Evolutionary conservation across 1,140 invertebrate genomes (phyloP), one percentile per base, ranked within the genome.

Genomic region (Drosophila nigromelanica): DNA sequence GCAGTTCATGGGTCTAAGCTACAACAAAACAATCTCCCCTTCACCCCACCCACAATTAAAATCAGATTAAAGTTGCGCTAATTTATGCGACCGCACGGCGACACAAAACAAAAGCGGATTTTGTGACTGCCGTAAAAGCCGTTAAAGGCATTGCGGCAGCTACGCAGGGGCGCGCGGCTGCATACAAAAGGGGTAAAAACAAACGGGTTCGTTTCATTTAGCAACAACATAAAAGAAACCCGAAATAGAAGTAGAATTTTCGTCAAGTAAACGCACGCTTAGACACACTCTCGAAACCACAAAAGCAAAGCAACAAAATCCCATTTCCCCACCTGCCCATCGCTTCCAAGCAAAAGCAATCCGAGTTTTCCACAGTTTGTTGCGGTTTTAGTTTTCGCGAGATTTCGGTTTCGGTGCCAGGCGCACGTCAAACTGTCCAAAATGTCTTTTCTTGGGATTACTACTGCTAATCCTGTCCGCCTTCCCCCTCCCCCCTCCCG

Each of bases 11-110:
- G 73, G 69, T 78, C 80, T 85, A 80, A 83, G 73, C 80, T 66
- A 61, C 45, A 60, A 68, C 73, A 78, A 82, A 77, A 76, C 68
- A 71, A 64, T 35, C 33, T 35, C 33, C 8, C 8, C 1, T 8
- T 35, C 43, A 7, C 21, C 11, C 83, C 78, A 69, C 67, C 81
- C 79, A 77, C 83, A 89, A 87, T 87, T 87, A 87, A 87, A 87
- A 87, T 87, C 83, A 89, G 83, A 87, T 87, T 87, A 87, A 87
- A 87, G 83, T 89, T 83, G 69, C 79, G 83, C 83, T 87, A 87
- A 87, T 87, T 87, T 87, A 87, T 87, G 83, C 83, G 69, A 83
- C 83, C 83, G 85, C 83, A 87, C 83, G 83, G 72, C 78, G 83
- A 80, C 83, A 87, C 77, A 89, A 83, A 76, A 87, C 83, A 89